Base-by-base conservation (phyloP, 53 echinoderm and acorn worm genomes). In the Holothuria leucospilota region DNA sequence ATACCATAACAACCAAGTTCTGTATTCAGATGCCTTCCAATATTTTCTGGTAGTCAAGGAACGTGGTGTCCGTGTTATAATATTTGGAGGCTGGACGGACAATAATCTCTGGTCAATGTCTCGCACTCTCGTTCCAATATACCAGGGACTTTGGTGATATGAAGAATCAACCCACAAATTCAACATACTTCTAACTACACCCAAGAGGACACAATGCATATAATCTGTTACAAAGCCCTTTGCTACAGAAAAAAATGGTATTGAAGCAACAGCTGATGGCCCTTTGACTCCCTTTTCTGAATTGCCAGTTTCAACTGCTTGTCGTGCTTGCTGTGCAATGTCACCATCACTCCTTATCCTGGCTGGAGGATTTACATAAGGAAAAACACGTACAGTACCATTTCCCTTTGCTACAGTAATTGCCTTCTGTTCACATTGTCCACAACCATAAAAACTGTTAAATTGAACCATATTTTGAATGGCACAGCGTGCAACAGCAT, bases 391-490 rank as follows among this genome's bases (percentile, higher is more conserved):
- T 40, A 84, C 85, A 15, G 85, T 53, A 34, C 89, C 89, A 49
- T 30, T 66, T 52, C 89, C 89, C 58, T 85, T 89, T 29, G 84
- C 78, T 23, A 89, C 89, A 28, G 63, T 52, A 39, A 73, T 75
- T 12, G 82, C 91, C 82, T 58, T 85, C 1, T 92, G 71, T 25
- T 71, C 67, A 63, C 92, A 92, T 60, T 82, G 81, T 6, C 52
- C 88, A 82, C 85, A 92, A 8, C 92, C 92, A 81, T 81, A 82
- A 41, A 68, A 63, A n/a, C 88, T 81, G 77, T 91, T 91, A 70
- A 84, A 91, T 30, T 91, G 92, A 42, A 59, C 78, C 69, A 77
- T 67, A 70, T 84, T 88, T 41, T 72, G 74, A 18, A 92, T 49
- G 13, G 68, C 16, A 52, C 79, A 79, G 1, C 88, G 39, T 16